phyloP scores from a whole-genome alignment of 2,797 vertebrate species.

The Clarias laeviceps region DNA sequence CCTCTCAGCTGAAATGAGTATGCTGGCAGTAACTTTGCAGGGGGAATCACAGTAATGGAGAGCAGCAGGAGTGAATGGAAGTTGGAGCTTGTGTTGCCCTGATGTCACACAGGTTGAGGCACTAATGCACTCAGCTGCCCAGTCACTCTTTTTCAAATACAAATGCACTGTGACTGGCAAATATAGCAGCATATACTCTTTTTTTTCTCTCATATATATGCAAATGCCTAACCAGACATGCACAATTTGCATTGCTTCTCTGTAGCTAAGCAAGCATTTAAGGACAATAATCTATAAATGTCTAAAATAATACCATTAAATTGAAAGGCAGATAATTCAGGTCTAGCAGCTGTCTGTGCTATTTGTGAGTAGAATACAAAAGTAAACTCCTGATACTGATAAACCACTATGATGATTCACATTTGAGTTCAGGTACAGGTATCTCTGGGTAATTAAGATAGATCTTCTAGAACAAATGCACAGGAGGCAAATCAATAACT shows the following conservation, averaged over 20 bases:
- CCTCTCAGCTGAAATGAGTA: constrained; percentile 8
- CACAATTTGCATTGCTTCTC: constrained; percentile 1
- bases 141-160: constrained; percentile 2
- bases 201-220: constrained; percentile 20
- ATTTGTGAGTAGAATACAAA: constrained; percentile 13
- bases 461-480: constrained; percentile 12
- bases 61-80: constrained; percentile 6
- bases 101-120: constrained; percentile 24
- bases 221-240: constrained; percentile 8
- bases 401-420: constrained; percentile 27
- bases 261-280: constrained; percentile 31
- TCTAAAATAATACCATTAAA: constrained; percentile 37
- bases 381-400: constrained; percentile 31
- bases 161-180: constrained; percentile 25
- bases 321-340: constrained; percentile 35
- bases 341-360: neutral
- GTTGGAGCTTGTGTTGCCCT: constrained; percentile 8
- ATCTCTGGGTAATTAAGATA: neutral
- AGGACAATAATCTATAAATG: constrained; percentile 23
- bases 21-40: constrained; percentile 57
- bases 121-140: constrained; percentile 31
- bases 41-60: constrained; percentile 23
- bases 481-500: constrained; percentile 17
- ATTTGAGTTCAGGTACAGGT: constrained; percentile 17
- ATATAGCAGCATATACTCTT: constrained; percentile 34